Percentiles rank a stretch among this genome's conserved stretches.
These are phyloP conservation scores for Pygmarrhopalites habei DNA, from an alignment of 1,140 invertebrate species.

Conservation along the genomic window DNA sequence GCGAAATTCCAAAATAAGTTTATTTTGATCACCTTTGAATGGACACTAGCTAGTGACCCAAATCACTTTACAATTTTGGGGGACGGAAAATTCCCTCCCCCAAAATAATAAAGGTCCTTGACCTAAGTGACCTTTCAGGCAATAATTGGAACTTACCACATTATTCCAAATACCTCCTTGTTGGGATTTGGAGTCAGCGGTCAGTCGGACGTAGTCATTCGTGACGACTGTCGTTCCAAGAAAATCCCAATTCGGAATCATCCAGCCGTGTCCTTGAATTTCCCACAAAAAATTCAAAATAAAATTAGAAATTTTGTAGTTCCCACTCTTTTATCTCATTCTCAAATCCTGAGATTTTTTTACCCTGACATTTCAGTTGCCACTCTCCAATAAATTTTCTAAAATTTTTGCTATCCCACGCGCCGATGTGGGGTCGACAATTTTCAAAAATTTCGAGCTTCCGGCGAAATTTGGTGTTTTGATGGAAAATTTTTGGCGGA, in stretches of 20 bases:
- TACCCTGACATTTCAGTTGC: too few species aligned
- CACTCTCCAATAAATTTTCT: too few species aligned
- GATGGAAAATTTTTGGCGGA: not conserved
- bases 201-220: constrained; percentile 86
- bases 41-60: too few species aligned
- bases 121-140: not conserved
- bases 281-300: not conserved
- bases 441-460: too few species aligned
- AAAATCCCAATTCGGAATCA: constrained; percentile 94
- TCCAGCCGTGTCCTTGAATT: constrained; percentile 71
- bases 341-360: not conserved
- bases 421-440: too few species aligned
- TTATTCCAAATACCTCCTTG: constrained; percentile 92
- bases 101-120: not conserved
- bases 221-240: constrained; percentile 89
- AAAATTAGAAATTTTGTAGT: too few species aligned
- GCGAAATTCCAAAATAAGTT: not conserved
- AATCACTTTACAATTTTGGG: too few species aligned
- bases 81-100: too few species aligned
- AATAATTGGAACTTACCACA: constrained; percentile 63
- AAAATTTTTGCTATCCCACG: too few species aligned
- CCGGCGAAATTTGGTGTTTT: too few species aligned
- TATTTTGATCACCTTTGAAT: constrained; percentile 9
- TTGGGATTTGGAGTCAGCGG: constrained; percentile 87
- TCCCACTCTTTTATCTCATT: not conserved